phyloP scores from a whole-genome alignment of 53 echinoderm and acorn worm species.

The Antedon mediterranea region DNA sequence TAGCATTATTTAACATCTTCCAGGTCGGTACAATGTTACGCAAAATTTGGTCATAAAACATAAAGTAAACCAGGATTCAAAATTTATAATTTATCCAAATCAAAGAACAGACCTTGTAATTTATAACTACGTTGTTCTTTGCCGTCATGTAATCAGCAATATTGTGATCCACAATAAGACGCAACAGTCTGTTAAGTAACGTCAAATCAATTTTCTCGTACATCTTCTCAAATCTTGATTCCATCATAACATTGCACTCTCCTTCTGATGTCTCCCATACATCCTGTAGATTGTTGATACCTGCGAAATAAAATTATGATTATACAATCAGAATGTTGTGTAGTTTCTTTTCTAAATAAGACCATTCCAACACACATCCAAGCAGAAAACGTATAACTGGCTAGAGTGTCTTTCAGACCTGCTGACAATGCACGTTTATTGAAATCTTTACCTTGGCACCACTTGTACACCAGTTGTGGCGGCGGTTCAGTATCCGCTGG shows the following conservation, averaged over 20 bases:
- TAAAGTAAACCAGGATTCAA: neutral
- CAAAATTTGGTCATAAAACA: neutral
- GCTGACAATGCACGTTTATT: too few relatives aligned
- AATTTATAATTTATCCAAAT: neutral
- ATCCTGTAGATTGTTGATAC: slow-evolving; percentile 96
- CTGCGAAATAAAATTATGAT: slow-evolving; percentile 14
- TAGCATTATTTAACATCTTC: too few relatives aligned
- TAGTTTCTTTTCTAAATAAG: too few relatives aligned
- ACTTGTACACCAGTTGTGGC: slow-evolving; percentile 91
- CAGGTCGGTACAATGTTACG: too few relatives aligned
- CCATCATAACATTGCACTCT: slow-evolving; percentile 99
- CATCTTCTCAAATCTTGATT: slow-evolving; percentile 97
- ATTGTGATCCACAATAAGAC: slow-evolving; percentile 99
- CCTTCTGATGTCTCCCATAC: slow-evolving; percentile 94
- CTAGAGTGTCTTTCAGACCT: too few relatives aligned
- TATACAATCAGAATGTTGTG: too few relatives aligned
- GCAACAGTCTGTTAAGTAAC: slow-evolving; percentile 87
- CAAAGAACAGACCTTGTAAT: slow-evolving; percentile 69
- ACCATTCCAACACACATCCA: too few relatives aligned
- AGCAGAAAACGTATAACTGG: too few relatives aligned
- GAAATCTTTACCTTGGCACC: slow-evolving; percentile 92
- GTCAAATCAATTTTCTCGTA: slow-evolving; percentile 99
- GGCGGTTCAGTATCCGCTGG: slow-evolving; percentile 97
- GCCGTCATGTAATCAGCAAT: slow-evolving; percentile 99
- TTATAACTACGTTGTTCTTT: slow-evolving; percentile 99